Base-by-base conservation (phyloP, 2,797 vertebrate species). In the Heliangelus exortis region DNA sequence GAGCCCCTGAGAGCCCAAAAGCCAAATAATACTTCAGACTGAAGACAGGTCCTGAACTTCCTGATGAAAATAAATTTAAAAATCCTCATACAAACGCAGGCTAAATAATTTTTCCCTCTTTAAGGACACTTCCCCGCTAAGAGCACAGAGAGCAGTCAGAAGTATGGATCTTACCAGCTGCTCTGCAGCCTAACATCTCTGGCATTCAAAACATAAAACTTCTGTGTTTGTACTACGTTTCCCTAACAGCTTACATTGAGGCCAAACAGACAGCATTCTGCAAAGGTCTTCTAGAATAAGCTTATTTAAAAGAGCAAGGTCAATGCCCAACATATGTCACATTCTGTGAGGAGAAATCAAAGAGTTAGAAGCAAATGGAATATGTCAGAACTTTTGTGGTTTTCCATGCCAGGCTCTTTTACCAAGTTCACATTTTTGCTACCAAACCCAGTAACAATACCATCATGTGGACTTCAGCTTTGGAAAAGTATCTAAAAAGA, bases 201-300 rank as follows among this genome's bases (percentile, higher is more conserved):
- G 95, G 95, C 96, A 97, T 96, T 94, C 95, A 96, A 96, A 97
- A 96, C 85, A 96, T 89, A 96, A 80, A 95, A 95, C 93, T 95
- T 92, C 92, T 96, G 93, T 97, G 96, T 97, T 97, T 96, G 89
- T 93, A 94, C 95, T 95, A 95, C 93, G 93, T 96, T 92, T 95
- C 88, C 90, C 96, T 92, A 92, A 96, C 95, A 96, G 95, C 96
- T 94, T 96, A 95, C 92, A 92, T 90, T 51, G 68, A 89, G 90
- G 92, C 94, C 91, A 96, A 95, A 93, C 93, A 96, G 88, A 87
- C 65, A 81, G 86, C 9, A 7, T 82, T 96, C 88, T 96, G 91
- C 88, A 95, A 92, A 96, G 95, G 93, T 85, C 96, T 92, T 82
- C 86, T 95, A 95, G 95, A 96, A 95, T 91, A 96, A 96, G 95